Conservation (phyloP, 2,888 invertebrate genomes). For the Hypolimnas misippus region DNA sequence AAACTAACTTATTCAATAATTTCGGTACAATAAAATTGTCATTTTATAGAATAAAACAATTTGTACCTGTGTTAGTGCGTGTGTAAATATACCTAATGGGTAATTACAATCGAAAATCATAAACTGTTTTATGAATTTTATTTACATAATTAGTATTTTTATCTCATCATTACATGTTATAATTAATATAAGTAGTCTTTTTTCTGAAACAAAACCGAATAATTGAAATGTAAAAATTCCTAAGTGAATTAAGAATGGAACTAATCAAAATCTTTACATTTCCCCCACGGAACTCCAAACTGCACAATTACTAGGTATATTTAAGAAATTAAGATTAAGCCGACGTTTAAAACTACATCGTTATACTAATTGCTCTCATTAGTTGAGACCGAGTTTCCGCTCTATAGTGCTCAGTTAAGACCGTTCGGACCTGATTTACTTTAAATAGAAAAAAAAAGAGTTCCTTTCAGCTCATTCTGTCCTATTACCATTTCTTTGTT, state of each 20-base stretch:
- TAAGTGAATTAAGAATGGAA: conserved; percentile 4
- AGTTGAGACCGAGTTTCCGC: conserved; percentile 33
- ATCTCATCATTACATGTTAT: too few relatives aligned
- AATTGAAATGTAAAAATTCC: not conserved
- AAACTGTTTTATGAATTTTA: too few relatives aligned
- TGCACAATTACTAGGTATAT: conserved; percentile 10
- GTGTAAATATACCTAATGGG: too few relatives aligned
- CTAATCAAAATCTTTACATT: conserved; percentile 2
- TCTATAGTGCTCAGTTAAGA: conserved; percentile 17
- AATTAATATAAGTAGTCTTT: not conserved
- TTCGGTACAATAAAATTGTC: too few relatives aligned
- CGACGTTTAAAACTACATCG: conserved; percentile 32
- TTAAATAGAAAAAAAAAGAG: conserved; percentile 19
- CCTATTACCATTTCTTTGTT: conserved; percentile 10
- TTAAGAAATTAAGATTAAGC: conserved; percentile 30
- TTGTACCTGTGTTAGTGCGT: too few relatives aligned
- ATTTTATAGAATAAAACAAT: too few relatives aligned
- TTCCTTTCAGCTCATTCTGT: conserved; percentile 12
- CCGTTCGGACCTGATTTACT: conserved; percentile 22
- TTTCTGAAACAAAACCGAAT: not conserved
- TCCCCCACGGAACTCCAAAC: not conserved
- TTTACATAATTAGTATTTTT: too few relatives aligned
- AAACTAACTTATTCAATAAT: too few relatives aligned
- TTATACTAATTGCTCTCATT: conserved; percentile 41
- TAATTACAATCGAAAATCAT: too few relatives aligned